These are phyloP conservation scores for Microplitis manilae DNA, from an alignment of 2,888 invertebrate genomes.

Conservation along the genomic window DNA sequence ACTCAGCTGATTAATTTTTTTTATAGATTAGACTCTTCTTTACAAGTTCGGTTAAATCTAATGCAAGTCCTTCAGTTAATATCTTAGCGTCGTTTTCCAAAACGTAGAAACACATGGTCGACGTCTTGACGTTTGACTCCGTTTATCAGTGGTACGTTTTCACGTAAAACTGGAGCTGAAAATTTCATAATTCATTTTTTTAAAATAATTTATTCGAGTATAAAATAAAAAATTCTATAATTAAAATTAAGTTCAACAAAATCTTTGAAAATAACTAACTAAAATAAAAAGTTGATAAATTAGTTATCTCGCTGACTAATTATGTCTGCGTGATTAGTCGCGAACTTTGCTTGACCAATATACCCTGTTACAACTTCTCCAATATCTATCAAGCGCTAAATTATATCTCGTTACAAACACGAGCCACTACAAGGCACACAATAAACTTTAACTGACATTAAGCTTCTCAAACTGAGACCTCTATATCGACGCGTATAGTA, in stretches of 20 bases:
- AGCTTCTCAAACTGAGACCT: background rate
- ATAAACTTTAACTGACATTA: background rate
- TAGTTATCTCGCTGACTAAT: slow-evolving; percentile 14
- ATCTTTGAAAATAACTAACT: background rate
- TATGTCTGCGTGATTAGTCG: slow-evolving; percentile 9
- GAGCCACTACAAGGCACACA: background rate
- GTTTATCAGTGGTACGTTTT: slow-evolving; percentile 72
- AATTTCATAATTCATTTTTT: background rate
- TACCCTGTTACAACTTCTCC: background rate
- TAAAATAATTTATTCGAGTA: too few species aligned
- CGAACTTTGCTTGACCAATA: slow-evolving; percentile 13
- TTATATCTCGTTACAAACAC: background rate
- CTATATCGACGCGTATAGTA: background rate
- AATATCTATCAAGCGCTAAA: background rate
- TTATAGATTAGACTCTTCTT: background rate
- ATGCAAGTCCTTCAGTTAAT: slow-evolving; percentile 36
- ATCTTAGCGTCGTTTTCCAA: slow-evolving; percentile 84
- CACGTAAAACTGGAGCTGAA: slow-evolving; percentile 64
- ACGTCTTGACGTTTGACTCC: slow-evolving; percentile 89
- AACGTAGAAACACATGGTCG: slow-evolving; percentile 91
- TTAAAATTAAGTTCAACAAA: background rate
- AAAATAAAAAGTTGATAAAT: background rate
- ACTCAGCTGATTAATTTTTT: slow-evolving; percentile 9
- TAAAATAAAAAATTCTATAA: too few species aligned
- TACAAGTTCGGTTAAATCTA: slow-evolving; percentile 37